Evolutionary conservation across 2,113 vertebrate species (phyloP).

Genomic region (Menidia beryllina): DNA sequence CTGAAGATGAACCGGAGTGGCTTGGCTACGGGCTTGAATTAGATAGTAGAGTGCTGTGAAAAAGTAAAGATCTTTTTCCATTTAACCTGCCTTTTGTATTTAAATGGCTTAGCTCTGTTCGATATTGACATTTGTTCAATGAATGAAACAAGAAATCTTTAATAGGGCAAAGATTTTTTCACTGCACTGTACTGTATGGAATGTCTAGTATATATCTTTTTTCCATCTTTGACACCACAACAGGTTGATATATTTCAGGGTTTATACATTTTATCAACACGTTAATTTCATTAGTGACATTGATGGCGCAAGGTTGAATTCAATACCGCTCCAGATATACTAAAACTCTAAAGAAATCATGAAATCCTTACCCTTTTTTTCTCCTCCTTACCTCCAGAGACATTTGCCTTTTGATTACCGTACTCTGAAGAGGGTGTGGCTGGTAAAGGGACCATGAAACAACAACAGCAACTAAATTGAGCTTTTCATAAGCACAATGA

Average conservation of each 20-base stretch:
- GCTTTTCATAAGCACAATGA: constrained; percentile 60
- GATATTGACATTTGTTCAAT: too few relatives aligned
- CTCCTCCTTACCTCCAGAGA: constrained; percentile 26
- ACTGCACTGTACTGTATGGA: too few relatives aligned
- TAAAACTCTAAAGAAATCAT: constrained; percentile 58
- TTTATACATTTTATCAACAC: constrained; percentile 18
- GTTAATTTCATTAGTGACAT: constrained; percentile 45
- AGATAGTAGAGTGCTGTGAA: too few relatives aligned
- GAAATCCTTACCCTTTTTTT: constrained; percentile 22
- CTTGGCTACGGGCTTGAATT: too few relatives aligned
- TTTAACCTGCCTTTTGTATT: too few relatives aligned
- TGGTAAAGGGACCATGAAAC: constrained; percentile 62
- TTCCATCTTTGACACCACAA: constrained; percentile 8
- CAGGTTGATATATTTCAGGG: neutral
- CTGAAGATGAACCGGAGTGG: neutral
- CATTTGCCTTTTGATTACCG: constrained; percentile 54
- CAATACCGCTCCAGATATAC: constrained; percentile 5
- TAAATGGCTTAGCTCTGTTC: too few relatives aligned
- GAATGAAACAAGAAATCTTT: too few relatives aligned
- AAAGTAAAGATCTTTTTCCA: too few relatives aligned
- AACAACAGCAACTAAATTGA: constrained; percentile 63
- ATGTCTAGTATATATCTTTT: constrained; percentile 4
- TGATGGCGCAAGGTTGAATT: constrained; percentile 38
- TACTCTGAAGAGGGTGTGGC: constrained; percentile 8
- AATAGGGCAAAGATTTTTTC: too few relatives aligned